Evolutionary conservation across 2,888 invertebrate species (phyloP).

Genomic region (Hyalella azteca): DNA sequence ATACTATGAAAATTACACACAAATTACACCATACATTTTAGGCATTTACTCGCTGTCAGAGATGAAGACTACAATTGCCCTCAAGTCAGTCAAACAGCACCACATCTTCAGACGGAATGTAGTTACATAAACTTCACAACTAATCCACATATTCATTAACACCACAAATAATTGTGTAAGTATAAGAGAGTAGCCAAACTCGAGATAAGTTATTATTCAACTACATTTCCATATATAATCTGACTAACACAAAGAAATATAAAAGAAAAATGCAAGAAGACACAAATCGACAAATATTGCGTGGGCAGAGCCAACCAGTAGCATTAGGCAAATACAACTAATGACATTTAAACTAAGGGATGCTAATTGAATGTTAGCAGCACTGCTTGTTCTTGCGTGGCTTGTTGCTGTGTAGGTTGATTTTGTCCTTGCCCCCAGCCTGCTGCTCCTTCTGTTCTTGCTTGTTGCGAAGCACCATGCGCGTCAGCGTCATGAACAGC

Average conservation of each 20-base stretch:
- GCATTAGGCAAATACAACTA: not conserved
- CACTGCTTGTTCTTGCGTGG: conserved; percentile 51
- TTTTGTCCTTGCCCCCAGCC: conserved; percentile 45
- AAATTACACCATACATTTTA: too few relatives aligned
- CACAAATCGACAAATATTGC: not conserved
- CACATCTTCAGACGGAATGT: too few relatives aligned
- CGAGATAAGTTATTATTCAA: not conserved
- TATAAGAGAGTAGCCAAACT: not conserved
- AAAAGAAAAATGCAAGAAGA: conserved; percentile 9
- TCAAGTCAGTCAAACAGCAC: not conserved
- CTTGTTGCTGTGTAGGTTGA: conserved; percentile 50
- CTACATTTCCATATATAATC: conserved; percentile 9
- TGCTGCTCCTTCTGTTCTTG: conserved; percentile 63
- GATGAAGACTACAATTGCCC: not conserved
- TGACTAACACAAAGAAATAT: conserved; percentile 25
- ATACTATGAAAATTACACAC: too few relatives aligned
- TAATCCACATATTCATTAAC: too few relatives aligned
- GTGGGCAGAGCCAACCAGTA: not conserved
- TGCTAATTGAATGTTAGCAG: conserved; percentile 49
- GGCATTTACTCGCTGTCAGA: not conserved
- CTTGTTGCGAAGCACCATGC: conserved; percentile 84
- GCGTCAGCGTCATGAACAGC: conserved; percentile 77
- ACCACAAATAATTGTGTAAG: not conserved
- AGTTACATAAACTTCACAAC: too few relatives aligned
- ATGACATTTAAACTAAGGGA: not conserved